phyloP scores from a whole-genome alignment of 2,113 vertebrate species.

The Micronycteris hirsuta region DNA sequence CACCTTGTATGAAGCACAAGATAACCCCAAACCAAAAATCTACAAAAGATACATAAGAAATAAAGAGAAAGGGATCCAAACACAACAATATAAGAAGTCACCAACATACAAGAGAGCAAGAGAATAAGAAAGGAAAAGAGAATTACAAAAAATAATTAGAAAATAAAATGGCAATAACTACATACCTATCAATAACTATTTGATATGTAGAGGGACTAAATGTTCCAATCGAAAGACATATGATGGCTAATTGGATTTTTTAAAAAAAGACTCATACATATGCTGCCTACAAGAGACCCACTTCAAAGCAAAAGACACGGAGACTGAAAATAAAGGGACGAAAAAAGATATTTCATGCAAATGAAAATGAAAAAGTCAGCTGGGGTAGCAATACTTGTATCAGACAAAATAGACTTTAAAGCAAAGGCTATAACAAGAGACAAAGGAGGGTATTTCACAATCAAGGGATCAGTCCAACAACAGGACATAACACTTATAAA shows the following conservation, averaged over 20 bases:
- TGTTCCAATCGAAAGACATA: too few species aligned
- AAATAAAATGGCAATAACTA: neutral
- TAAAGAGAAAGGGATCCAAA: neutral
- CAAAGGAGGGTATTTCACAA: neutral
- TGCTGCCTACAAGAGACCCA: too few species aligned
- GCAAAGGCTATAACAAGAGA: neutral
- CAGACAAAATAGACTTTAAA: neutral
- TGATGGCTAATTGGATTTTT: too few species aligned
- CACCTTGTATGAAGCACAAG: neutral
- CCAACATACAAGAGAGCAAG: neutral
- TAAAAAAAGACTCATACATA: too few species aligned
- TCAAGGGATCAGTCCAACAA: neutral
- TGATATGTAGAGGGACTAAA: neutral
- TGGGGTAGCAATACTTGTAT: neutral
- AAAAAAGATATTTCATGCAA: too few species aligned
- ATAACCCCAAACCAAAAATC: neutral
- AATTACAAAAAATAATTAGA: neutral
- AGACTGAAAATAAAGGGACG: too few species aligned
- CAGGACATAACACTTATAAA: neutral
- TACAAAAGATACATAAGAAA: neutral
- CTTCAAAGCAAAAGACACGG: too few species aligned
- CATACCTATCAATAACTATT: neutral
- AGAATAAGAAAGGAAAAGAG: neutral
- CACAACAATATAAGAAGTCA: neutral
- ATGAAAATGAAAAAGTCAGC: neutral